A percentile compares a stretch with the other conserved stretches of the same genome.
These are phyloP conservation scores for Melieria picta DNA, from an alignment of 2,888 invertebrate genomes.

Conservation along the genomic window DNA sequence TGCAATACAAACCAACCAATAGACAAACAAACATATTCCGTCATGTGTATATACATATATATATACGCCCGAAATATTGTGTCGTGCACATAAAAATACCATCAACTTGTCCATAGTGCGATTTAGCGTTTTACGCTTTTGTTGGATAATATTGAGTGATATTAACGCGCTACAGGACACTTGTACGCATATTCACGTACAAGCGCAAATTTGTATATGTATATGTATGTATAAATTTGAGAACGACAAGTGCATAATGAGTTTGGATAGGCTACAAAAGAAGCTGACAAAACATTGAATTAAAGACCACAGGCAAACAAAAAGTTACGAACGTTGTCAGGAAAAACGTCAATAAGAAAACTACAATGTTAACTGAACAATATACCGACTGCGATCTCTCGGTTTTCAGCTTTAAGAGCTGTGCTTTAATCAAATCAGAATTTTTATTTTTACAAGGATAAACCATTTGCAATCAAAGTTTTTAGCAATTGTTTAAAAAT, in stretches of 20 bases:
- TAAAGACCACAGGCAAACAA: no score
- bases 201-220: neutral
- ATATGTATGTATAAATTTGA: neutral
- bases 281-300: neutral
- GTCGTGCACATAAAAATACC: neutral
- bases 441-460: no score
- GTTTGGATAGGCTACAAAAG: neutral
- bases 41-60: neutral
- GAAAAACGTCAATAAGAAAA: no score
- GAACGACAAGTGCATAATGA: constrained; percentile 35
- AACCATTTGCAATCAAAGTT: no score
- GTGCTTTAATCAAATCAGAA: no score
- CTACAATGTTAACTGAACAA: no score
- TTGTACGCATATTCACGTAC: constrained; percentile 2
- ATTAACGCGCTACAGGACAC: constrained; percentile 57
- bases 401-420: no score
- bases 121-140: constrained; percentile 43
- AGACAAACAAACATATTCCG: neutral
- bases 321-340: no score
- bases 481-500: no score
- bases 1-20: constrained; percentile 47
- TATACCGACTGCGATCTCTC: no score
- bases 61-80: neutral
- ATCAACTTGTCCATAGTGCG: no score
- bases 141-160: constrained; percentile 54